These are phyloP conservation scores for Cecidostiba fungosa DNA, from an alignment of 2,888 invertebrate genomes.

Conservation along the genomic window DNA sequence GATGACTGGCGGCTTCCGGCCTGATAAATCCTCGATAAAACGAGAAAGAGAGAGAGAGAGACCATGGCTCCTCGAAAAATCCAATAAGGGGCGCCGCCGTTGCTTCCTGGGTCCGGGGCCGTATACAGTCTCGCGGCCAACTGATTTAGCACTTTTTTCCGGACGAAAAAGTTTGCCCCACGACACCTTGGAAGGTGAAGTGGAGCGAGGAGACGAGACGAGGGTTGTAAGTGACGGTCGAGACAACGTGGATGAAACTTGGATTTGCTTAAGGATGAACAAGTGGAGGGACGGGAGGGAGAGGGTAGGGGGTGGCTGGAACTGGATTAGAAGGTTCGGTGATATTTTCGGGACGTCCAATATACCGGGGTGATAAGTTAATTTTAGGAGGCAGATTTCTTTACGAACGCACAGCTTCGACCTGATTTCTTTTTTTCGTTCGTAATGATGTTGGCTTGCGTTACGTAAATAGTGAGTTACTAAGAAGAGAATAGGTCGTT, in stretches of 20 bases:
- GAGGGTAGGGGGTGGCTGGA: neutral
- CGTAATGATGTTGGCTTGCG: neutral
- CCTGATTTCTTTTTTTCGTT: neutral
- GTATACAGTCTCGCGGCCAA: neutral
- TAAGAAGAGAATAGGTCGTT: no score
- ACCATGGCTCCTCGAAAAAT: slow-evolving; percentile 34
- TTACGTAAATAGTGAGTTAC: neutral
- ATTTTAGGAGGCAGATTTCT: neutral
- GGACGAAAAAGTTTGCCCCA: neutral
- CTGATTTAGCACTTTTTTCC: slow-evolving; percentile 57
- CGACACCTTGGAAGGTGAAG: neutral
- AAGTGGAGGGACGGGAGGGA: neutral
- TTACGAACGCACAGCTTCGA: neutral
- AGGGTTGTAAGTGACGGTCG: neutral
- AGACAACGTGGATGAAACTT: slow-evolving; percentile 14
- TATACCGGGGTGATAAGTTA: neutral
- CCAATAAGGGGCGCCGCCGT: slow-evolving; percentile 34
- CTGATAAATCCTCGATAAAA: slow-evolving; percentile 60
- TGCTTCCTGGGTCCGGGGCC: neutral
- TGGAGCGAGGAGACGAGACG: neutral
- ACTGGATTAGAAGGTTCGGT: neutral
- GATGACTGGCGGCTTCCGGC: slow-evolving; percentile 63
- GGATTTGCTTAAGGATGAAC: slow-evolving; percentile 12
- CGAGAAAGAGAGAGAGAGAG: slow-evolving; percentile 32
- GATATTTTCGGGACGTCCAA: neutral